phyloP scores from a whole-genome alignment of 2,797 vertebrate genomes.

The Pelochelys cantorii region DNA sequence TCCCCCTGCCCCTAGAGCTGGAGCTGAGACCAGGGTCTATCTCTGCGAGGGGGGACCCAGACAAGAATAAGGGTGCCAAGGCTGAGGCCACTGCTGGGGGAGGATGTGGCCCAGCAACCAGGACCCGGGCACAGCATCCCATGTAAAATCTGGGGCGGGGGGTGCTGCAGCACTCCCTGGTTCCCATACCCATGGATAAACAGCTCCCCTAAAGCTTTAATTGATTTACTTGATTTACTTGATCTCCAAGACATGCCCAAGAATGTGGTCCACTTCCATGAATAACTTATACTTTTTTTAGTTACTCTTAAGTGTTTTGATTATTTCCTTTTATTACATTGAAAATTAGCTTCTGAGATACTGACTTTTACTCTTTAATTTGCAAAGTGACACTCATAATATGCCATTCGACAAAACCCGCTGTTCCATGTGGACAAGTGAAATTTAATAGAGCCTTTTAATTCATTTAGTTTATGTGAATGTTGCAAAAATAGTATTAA shows the following conservation, averaged over 20 bases:
- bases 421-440: constrained; percentile 1
- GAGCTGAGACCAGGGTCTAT: too few relatives aligned
- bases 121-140: too few relatives aligned
- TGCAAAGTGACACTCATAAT: not conserved
- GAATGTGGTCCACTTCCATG: not conserved
- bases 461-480: constrained; percentile 12
- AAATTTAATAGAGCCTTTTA: not conserved
- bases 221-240: too few relatives aligned
- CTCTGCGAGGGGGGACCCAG: too few relatives aligned
- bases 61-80: too few relatives aligned
- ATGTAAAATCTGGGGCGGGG: too few relatives aligned
- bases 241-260: too few relatives aligned
- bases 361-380: not conserved
- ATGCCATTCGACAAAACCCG: not conserved
- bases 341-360: not conserved
- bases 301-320: not conserved
- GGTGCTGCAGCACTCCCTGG: too few relatives aligned
- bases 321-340: constrained; percentile 11
- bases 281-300: not conserved
- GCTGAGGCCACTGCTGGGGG: too few relatives aligned
- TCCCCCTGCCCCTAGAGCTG: too few relatives aligned
- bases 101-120: too few relatives aligned
- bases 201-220: constrained; percentile 69
- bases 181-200: not conserved
- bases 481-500: not conserved